Conservation (phyloP, 2,888 invertebrate genomes). For the Drosophila pegasa region DNA sequence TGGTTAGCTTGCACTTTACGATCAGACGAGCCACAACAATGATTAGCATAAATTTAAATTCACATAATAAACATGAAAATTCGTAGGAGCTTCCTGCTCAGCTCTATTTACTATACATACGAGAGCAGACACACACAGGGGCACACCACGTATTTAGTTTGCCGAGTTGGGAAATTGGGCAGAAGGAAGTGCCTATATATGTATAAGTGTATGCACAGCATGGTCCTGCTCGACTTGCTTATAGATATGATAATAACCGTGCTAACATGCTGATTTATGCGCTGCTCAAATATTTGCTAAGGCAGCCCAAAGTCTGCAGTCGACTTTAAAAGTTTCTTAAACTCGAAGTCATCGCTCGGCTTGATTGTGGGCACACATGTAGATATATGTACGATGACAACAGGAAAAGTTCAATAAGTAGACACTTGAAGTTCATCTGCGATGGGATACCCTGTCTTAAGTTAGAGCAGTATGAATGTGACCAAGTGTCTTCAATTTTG, state of each 20-base stretch:
- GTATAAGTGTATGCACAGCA: slow-evolving; percentile 22
- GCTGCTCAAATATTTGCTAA: slow-evolving; percentile 62
- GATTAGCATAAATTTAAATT: slow-evolving; percentile 78
- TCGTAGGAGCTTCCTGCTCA: slow-evolving; percentile 46
- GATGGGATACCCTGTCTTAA: neutral
- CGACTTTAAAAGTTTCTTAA: slow-evolving; percentile 41
- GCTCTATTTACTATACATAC: slow-evolving; percentile 41
- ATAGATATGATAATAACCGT: slow-evolving; percentile 63
- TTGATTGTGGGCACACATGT: neutral
- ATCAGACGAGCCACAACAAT: slow-evolving; percentile 48
- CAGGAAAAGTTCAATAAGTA: neutral
- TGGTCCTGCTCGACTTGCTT: slow-evolving; percentile 28
- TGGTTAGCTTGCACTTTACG: slow-evolving; percentile 32
- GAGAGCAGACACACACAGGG: slow-evolving; percentile 21
- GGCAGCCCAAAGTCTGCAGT: slow-evolving; percentile 26
- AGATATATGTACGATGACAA: neutral
- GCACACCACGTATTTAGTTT: slow-evolving; percentile 39
- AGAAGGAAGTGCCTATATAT: slow-evolving; percentile 44
- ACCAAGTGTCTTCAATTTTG: neutral
- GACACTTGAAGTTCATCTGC: neutral
- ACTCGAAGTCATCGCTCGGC: slow-evolving; percentile 36
- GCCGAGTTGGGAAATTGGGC: slow-evolving; percentile 51
- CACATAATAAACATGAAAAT: slow-evolving; percentile 64
- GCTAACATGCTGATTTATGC: slow-evolving; percentile 75
- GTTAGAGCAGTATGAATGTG: neutral